Evolutionary conservation across 2,797 vertebrate genomes (phyloP).

Genomic region (Gallirallus australis): DNA sequence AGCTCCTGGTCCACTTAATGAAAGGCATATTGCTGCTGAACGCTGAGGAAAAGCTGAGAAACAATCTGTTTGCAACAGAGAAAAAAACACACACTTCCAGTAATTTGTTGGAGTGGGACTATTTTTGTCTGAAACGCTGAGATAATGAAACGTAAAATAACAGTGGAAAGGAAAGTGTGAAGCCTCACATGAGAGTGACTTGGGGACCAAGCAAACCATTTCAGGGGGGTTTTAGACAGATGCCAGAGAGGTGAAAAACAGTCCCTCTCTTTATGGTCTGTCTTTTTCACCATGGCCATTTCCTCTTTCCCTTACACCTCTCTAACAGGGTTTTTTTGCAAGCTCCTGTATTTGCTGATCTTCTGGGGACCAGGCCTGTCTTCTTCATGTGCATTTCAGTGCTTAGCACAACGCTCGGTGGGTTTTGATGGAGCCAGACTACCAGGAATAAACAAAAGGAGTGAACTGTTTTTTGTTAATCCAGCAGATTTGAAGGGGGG

Average conservation of each 20-base stretch:
- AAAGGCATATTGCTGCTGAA: not conserved
- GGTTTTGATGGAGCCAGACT: not conserved
- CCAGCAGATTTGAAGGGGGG: not conserved
- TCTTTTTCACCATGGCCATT: not conserved
- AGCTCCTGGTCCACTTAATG: not conserved
- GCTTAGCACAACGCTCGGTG: not conserved
- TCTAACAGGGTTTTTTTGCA: not conserved
- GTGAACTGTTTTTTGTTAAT: not conserved
- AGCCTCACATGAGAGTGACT: not conserved
- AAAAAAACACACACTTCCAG: not conserved
- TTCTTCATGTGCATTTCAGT: not conserved
- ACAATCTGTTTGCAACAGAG: not conserved
- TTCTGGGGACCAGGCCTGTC: not conserved
- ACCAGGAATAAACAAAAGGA: not conserved
- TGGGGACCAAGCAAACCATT: not conserved
- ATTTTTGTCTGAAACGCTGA: not conserved
- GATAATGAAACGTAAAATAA: conserved; percentile 44
- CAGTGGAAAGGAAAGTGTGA: not conserved
- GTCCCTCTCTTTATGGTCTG: not conserved
- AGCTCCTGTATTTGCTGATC: not conserved
- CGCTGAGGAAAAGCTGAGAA: not conserved
- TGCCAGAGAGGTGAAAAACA: not conserved
- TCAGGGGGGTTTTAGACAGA: not conserved
- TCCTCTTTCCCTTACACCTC: not conserved
- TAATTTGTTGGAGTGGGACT: not conserved